Base-by-base conservation (phyloP, 2,888 invertebrate genomes). In the Diaprepes abbreviatus region DNA sequence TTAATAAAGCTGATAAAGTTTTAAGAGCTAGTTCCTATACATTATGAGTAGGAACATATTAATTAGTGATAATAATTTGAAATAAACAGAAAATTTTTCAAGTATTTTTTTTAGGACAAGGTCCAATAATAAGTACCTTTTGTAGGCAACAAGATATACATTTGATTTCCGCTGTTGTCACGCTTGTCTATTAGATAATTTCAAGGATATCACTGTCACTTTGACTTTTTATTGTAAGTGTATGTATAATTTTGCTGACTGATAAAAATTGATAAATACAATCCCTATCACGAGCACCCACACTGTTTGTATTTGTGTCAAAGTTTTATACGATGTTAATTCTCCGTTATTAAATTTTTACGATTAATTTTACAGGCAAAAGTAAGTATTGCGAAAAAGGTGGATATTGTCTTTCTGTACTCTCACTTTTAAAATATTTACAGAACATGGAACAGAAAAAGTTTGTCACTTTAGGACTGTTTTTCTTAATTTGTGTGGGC, bases 401-500 rank as follows among this genome's bases (percentile, higher is more conserved):
- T 40, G n/a, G 19, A 7, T 12, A 21, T 36, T 35, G 17, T 2
- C 1, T n/a, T 14, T 14, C 3, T 35, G 33, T 17, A 12, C 7
- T 24, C 28, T 9, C 10, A 16, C 6, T 24, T 40, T 24, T 28
- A 33, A 33, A 57, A 24, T 31, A 31, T 6, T 60, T 66, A 3
- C 19, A 66, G 43, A 59, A 21, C 10, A 69, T 69, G 68, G 63
- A 63, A 12, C 43, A 40, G 17, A 55, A 40, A 40, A 40, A 31
- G 3, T 10, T 58, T 21, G 9, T 64, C 17, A 21, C n/a, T 43
- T 21, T 50, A 28, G n/a, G 24, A 9, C 40, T 71, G 17, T 17
- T 67, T n/a, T 9, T 70, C 10, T 50, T 72, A 10, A 66, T 48
- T 10, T 74, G 66, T 40, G 55, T 76, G 59, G 43, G 60, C 52